Evolutionary conservation across 2,113 vertebrate species (phyloP).

Genomic region (Notechis scutatus): DNA sequence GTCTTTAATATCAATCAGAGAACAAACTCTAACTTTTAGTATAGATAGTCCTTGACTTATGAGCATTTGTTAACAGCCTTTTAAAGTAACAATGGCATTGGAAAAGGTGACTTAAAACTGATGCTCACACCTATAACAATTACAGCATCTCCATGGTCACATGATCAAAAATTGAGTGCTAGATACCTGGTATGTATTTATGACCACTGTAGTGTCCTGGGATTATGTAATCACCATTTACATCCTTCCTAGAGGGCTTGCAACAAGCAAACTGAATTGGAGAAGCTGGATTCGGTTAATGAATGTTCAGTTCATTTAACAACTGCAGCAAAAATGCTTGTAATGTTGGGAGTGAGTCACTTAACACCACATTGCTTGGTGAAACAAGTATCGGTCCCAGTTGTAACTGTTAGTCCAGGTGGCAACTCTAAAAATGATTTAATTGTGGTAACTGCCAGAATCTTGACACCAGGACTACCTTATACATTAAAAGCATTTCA

Average conservation of each 20-base stretch:
- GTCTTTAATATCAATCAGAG: slow-evolving; percentile 24
- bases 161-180: background rate
- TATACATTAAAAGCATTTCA: background rate
- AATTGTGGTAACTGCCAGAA: too few species aligned
- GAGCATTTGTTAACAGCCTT: background rate
- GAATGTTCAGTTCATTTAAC: background rate
- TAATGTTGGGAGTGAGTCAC: background rate
- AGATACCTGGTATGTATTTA: background rate
- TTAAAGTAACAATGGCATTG: background rate
- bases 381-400: background rate
- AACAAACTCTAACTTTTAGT: background rate
- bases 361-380: background rate
- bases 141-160: background rate
- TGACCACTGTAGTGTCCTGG: background rate
- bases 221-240: background rate
- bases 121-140: background rate
- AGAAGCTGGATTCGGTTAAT: background rate
- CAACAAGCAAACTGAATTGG: background rate
- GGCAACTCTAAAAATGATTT: too few species aligned
- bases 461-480: background rate
- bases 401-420: too few species aligned
- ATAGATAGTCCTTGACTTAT: background rate
- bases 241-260: background rate
- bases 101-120: background rate
- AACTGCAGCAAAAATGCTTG: background rate